phyloP scores from a whole-genome alignment of 2,888 invertebrate genomes.

The Coleophora flavipennella region DNA sequence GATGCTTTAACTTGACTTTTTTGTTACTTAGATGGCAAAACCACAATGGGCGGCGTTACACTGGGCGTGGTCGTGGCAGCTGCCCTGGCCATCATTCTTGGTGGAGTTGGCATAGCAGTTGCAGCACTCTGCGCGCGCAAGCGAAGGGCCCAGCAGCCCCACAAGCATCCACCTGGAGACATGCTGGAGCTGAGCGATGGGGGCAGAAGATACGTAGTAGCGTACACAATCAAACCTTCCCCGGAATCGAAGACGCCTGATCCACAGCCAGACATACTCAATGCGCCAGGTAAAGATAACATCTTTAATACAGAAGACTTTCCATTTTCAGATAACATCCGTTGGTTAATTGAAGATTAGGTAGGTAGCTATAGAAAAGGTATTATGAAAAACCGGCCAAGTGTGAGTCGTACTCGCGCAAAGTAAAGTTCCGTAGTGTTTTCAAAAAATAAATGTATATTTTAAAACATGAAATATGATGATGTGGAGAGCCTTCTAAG shows the following conservation, averaged over 20 bases:
- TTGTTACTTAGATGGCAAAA: slow-evolving; percentile 74
- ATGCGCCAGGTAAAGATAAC: slow-evolving; percentile 74
- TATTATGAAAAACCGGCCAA: too few species aligned
- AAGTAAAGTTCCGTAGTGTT: too few species aligned
- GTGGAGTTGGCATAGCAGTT: slow-evolving; percentile 44
- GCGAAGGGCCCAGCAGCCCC: slow-evolving; percentile 44
- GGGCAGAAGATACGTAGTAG: slow-evolving; percentile 87
- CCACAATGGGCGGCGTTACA: slow-evolving; percentile 79
- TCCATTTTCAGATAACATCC: too few species aligned
- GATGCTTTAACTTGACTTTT: too few species aligned
- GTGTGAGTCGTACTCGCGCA: too few species aligned
- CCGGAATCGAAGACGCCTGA: slow-evolving; percentile 71
- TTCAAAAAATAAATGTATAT: too few species aligned
- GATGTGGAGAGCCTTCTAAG: too few species aligned
- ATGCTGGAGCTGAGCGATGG: slow-evolving; percentile 82
- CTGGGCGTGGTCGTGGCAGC: slow-evolving; percentile 74
- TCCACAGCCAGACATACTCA: slow-evolving; percentile 85
- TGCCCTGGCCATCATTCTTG: slow-evolving; percentile 43
- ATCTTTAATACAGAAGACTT: too few species aligned
- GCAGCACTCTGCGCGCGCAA: slow-evolving; percentile 47
- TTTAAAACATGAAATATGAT: too few species aligned
- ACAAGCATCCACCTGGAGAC: slow-evolving; percentile 61
- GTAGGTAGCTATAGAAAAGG: too few species aligned
- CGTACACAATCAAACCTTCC: slow-evolving; percentile 85
- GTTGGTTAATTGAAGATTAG: too few species aligned